Conservation (phyloP, 2,797 vertebrate species). For the Sorex maritimensis region DNA sequence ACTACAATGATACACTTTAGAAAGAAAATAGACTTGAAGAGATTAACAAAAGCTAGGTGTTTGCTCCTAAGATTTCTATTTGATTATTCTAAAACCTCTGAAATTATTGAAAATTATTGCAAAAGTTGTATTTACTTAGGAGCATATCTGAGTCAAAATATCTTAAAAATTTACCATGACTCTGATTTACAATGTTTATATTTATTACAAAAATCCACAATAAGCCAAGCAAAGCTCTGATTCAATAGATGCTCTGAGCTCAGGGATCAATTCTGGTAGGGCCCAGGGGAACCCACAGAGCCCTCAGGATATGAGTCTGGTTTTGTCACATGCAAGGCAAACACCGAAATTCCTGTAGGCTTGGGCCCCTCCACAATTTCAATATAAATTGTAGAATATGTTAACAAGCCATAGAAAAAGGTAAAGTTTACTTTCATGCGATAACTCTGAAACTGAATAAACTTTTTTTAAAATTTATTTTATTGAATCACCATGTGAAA, state of each 20-base stretch:
- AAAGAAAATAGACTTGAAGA: not conserved
- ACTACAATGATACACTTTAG: not conserved
- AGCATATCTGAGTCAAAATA: not conserved
- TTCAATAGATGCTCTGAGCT: too few relatives aligned
- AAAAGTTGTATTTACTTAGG: not conserved
- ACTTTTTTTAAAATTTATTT: not conserved
- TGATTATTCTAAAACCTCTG: not conserved
- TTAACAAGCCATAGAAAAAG: not conserved
- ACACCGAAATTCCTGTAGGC: too few relatives aligned
- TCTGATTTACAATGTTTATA: too few relatives aligned
- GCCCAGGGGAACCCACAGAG: too few relatives aligned
- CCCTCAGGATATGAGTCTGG: too few relatives aligned
- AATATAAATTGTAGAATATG: not conserved
- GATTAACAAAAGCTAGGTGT: not conserved
- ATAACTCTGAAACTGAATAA: constrained; percentile 32
- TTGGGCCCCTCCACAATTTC: too few relatives aligned
- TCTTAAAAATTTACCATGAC: too few relatives aligned
- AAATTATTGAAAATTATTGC: not conserved
- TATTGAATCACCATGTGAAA: too few relatives aligned
- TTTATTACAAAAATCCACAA: too few relatives aligned
- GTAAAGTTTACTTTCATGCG: constrained; percentile 14
- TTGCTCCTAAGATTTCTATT: not conserved
- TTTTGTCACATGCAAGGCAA: too few relatives aligned
- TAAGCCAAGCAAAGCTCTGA: too few relatives aligned
- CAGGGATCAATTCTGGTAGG: too few relatives aligned